A percentile compares a stretch with the other conserved stretches of the same genome.
Conservation (phyloP, 2,888 invertebrate species). For the Brachynemurus nebulosus region DNA sequence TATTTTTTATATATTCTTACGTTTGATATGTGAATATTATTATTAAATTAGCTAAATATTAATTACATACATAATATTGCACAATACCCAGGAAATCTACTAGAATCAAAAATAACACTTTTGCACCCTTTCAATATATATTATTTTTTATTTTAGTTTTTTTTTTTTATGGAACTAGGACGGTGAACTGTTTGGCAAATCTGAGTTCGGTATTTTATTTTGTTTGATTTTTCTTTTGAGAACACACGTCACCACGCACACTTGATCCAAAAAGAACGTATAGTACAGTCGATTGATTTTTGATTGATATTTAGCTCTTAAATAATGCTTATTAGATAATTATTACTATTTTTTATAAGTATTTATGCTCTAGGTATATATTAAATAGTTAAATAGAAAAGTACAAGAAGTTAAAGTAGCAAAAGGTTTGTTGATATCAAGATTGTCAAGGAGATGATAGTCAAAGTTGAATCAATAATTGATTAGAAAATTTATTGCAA, state of each 20-base stretch:
- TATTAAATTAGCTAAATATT: neutral
- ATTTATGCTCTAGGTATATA: too few species aligned
- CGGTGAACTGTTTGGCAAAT: conserved; percentile 1
- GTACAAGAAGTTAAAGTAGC: too few species aligned
- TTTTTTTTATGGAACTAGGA: neutral
- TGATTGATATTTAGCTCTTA: neutral
- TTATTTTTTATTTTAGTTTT: neutral
- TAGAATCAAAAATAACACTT: neutral
- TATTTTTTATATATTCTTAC: neutral
- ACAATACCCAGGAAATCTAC: conserved; percentile 2
- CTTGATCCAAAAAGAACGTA: neutral
- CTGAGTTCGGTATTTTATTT: neutral
- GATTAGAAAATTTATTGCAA: too few species aligned
- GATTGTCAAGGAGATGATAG: conserved; percentile 2
- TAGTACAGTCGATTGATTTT: neutral
- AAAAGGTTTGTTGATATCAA: neutral
- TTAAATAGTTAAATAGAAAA: too few species aligned
- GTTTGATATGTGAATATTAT: conserved; percentile 4
- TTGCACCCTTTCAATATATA: neutral
- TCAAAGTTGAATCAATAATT: neutral
- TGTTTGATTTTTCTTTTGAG: neutral
- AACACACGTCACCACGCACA: neutral
- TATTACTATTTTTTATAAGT: too few species aligned
- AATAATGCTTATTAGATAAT: neutral
- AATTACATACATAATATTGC: conserved; percentile 2